Conservation (phyloP, 1,140 invertebrate genomes). For the Brachionus angularis region DNA sequence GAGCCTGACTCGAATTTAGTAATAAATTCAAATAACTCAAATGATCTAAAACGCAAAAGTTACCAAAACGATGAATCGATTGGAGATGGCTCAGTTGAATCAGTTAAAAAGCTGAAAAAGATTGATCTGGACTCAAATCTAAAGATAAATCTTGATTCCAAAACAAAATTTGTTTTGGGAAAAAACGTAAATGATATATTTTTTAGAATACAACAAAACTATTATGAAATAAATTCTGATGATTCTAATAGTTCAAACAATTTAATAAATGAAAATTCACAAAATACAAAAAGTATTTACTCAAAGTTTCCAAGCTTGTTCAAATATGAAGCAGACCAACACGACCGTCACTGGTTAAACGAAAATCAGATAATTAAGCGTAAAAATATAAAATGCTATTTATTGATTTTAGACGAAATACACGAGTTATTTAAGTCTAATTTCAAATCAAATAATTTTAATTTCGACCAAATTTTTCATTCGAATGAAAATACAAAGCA, state of each 20-base stretch:
- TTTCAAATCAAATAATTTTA: constrained; percentile 2
- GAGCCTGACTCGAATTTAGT: background rate
- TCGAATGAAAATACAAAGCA: background rate
- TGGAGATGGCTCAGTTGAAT: background rate
- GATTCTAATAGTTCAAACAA: constrained; percentile 12
- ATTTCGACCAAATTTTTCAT: background rate
- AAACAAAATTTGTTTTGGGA: constrained; percentile 31
- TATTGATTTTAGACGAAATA: constrained; percentile 26
- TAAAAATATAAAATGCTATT: constrained; percentile 38
- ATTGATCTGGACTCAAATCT: too few species aligned
- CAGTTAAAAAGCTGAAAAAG: background rate
- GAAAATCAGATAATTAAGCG: constrained; percentile 36
- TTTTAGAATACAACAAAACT: background rate
- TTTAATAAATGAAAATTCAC: constrained; percentile 6
- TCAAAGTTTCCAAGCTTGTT: constrained; percentile 28
- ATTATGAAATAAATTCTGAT: constrained; percentile 16
- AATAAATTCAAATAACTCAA: background rate
- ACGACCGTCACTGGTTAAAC: constrained; percentile 14
- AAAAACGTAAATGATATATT: constrained; percentile 30
- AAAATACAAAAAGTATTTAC: constrained; percentile 26
- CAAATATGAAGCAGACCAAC: constrained; percentile 31
- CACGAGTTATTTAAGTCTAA: constrained; percentile 20
- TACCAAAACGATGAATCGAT: background rate
- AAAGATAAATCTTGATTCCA: background rate
- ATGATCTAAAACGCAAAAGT: background rate